Evolutionary conservation across 2,888 invertebrate species (phyloP).

Genomic region (Oligia latruncula): DNA sequence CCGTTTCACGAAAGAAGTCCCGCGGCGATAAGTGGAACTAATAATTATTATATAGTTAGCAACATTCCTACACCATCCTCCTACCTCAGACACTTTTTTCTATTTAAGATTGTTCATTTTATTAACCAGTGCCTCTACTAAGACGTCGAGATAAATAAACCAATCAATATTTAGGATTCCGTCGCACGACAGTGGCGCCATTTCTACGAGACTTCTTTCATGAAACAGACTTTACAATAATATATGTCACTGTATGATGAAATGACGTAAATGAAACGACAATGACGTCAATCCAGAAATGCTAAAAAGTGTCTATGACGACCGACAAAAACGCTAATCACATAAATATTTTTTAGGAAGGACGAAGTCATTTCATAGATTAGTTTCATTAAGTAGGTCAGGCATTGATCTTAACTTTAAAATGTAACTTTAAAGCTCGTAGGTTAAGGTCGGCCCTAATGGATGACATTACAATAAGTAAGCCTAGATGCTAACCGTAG

Average conservation of each 20-base stretch:
- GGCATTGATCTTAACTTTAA: slow-evolving; percentile 28
- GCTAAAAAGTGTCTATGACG: slow-evolving; percentile 16
- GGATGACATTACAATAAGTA: slow-evolving; percentile 13
- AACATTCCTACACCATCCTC: too few relatives aligned
- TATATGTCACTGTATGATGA: slow-evolving; percentile 10
- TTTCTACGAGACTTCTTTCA: too few relatives aligned
- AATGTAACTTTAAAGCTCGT: slow-evolving; percentile 36
- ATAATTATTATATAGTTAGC: too few relatives aligned
- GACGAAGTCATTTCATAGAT: slow-evolving; percentile 20
- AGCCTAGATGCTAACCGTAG: slow-evolving; percentile 32
- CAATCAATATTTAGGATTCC: too few relatives aligned
- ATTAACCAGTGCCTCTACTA: too few relatives aligned
- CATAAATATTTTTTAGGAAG: slow-evolving; percentile 26
- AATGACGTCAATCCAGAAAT: slow-evolving; percentile 49
- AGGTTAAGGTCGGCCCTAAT: slow-evolving; percentile 36
- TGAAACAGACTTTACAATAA: too few relatives aligned
- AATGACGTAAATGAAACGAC: slow-evolving; percentile 40
- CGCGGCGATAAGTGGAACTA: too few relatives aligned
- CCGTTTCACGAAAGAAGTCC: too few relatives aligned
- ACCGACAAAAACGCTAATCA: slow-evolving; percentile 12
- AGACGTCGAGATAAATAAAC: too few relatives aligned
- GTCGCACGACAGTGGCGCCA: too few relatives aligned
- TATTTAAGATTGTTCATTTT: too few relatives aligned
- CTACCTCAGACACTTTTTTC: too few relatives aligned
- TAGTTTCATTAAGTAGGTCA: slow-evolving; percentile 25